Evolutionary conservation across 1,140 invertebrate species (phyloP), one percentile per base, ranked within the genome.

Genomic region (Aphelenchoides fujianensis): DNA sequence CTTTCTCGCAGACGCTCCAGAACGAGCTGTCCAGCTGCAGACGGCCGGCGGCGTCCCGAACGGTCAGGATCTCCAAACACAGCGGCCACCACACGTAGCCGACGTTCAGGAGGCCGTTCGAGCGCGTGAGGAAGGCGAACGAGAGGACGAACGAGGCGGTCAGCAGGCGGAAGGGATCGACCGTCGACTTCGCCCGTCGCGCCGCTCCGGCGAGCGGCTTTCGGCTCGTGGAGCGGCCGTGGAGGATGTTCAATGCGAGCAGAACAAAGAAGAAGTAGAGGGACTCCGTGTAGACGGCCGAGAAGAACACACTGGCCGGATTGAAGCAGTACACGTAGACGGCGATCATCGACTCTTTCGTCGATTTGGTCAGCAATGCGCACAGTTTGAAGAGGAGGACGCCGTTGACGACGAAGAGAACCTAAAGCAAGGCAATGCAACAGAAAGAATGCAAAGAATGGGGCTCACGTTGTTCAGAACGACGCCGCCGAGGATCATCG

Each of bases 301-400:
- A 77, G 52, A 76, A 79, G 57, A 79, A 79, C 31, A 79, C 69
- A 31, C 63, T 70, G 23, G 78, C 74, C 31, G 77, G 77, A 54
- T 77, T 79, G 61, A 75, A 78, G 62, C 75, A 74, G 36, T 69
- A 79, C 28, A 79, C 59, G 53, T 74, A 80, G 19, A 78, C 64
- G 41, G 71, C 55, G 1, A 79, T 70, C 35, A 80, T 55, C 7
- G 77, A 64, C 68, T 77, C 70, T 64, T 80, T 79, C 9, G 30
- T 71, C 74, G 3, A 32, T 66, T 69, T 69, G n/a, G 77, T 79
- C 3, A 79, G 31, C 12, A 64, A 48, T 35, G 75, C 9, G 19
- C 41, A 41, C 23, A 79, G 55, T n/a, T 34, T 32, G 41, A 77
- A 77, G 36, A 79, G 52, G 5, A 79, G 5, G 9, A 79, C 28